These are phyloP conservation scores for Vesta saturnalis DNA, from an alignment of 2,888 invertebrate species.

Conservation along the genomic window DNA sequence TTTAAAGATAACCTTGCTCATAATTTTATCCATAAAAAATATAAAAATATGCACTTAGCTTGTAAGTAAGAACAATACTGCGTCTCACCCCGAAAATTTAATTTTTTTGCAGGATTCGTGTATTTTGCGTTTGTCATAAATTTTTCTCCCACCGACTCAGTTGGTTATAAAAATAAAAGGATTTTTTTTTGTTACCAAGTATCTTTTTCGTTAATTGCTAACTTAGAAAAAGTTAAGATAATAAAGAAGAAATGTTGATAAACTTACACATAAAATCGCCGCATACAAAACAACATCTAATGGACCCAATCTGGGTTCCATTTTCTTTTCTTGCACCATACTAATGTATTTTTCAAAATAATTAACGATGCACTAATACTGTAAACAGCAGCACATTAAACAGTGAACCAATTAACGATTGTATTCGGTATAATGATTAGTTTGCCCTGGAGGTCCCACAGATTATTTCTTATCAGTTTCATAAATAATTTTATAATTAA, in stretches of 20 bases:
- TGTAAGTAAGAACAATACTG: too few species aligned
- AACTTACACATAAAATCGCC: conserved; percentile 3
- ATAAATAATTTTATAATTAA: conserved; percentile 31
- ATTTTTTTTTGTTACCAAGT: too few species aligned
- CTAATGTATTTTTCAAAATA: not conserved
- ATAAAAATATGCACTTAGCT: too few species aligned
- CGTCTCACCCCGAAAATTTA: too few species aligned
- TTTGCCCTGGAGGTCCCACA: conserved; percentile 25
- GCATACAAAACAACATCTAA: not conserved
- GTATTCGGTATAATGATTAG: conserved; percentile 18
- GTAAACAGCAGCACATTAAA: conserved; percentile 20
- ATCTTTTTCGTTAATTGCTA: too few species aligned
- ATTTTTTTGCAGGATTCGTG: too few species aligned
- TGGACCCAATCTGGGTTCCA: not conserved
- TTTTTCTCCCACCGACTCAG: too few species aligned
- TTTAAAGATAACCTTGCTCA: too few species aligned
- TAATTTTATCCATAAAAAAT: too few species aligned
- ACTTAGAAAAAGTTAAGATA: too few species aligned
- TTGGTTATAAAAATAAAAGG: too few species aligned
- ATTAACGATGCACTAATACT: conserved; percentile 21
- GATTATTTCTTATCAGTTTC: conserved; percentile 32
- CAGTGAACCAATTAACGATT: conserved; percentile 28
- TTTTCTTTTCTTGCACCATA: conserved; percentile 2
- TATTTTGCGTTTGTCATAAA: too few species aligned
- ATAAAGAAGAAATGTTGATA: not conserved